Evolutionary conservation across 30 jellyfish, hydroid and myxozoan genomes (phyloP).

Genomic region (Rhopilema esculentum): DNA sequence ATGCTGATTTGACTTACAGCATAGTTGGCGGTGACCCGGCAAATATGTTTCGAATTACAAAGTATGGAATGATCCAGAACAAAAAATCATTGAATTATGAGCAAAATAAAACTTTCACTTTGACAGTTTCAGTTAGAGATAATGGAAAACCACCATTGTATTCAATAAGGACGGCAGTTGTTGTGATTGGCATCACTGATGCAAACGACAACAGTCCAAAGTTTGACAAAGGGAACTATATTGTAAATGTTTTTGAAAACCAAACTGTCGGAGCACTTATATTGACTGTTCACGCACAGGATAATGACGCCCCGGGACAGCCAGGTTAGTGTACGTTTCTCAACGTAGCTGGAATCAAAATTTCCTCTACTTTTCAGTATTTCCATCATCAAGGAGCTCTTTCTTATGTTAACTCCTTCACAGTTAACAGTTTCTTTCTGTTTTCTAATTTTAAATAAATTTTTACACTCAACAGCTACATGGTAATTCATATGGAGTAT

Average conservation of each 20-base stretch:
- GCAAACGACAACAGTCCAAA: slow-evolving; percentile 85
- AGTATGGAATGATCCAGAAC: slow-evolving; percentile 74
- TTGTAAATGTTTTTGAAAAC: slow-evolving; percentile 64
- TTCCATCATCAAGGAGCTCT: too few relatives aligned
- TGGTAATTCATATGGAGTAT: too few relatives aligned
- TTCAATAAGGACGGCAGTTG: slow-evolving; percentile 71
- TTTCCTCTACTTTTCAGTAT: too few relatives aligned
- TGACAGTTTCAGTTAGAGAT: slow-evolving; percentile 75
- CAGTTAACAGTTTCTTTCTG: too few relatives aligned
- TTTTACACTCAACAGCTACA: too few relatives aligned
- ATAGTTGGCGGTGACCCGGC: slow-evolving; percentile 76
- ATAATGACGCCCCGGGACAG: slow-evolving; percentile 72
- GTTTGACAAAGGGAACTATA: slow-evolving; percentile 60
- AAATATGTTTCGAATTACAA: slow-evolving; percentile 68
- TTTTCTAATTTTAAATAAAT: too few relatives aligned
- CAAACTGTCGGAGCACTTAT: slow-evolving; percentile 56
- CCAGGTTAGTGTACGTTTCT: slow-evolving; percentile 41
- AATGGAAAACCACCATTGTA: slow-evolving; percentile 77
- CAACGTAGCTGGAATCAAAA: too few relatives aligned
- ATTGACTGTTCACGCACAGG: slow-evolving; percentile 52
- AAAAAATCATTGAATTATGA: slow-evolving; percentile 66
- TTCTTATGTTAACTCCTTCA: too few relatives aligned
- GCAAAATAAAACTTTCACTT: slow-evolving; percentile 37
- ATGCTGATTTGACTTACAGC: slow-evolving; percentile 67
- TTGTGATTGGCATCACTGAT: slow-evolving; percentile 67